A percentile compares a stretch with the other conserved stretches of the same genome.
Conservation (phyloP, 2,797 vertebrate genomes). For the Chanos chanos region DNA sequence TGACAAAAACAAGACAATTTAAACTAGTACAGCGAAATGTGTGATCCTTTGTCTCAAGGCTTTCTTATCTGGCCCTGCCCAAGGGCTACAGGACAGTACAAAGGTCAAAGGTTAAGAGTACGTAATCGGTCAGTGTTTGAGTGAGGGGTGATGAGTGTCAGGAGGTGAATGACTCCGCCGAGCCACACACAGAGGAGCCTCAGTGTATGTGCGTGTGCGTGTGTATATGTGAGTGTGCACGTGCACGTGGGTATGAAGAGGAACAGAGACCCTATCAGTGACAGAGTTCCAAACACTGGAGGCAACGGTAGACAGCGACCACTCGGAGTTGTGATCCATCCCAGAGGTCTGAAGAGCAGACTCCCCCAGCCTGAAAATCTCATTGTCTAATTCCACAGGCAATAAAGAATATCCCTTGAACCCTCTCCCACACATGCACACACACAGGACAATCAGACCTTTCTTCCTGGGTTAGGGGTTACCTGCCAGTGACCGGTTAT, state of each 20-base stretch:
- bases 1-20: slow-evolving; percentile 48
- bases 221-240: slow-evolving; percentile 16
- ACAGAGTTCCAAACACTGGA: slow-evolving; percentile 1
- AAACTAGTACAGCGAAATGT: not conserved
- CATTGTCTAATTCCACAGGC: not conserved
- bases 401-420: not conserved
- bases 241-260: slow-evolving; percentile 9
- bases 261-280: slow-evolving; percentile 48
- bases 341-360: not conserved
- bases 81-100: slow-evolving; percentile 50
- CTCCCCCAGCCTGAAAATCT: not conserved
- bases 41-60: slow-evolving; percentile 12
- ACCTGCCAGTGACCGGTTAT: slow-evolving; percentile 64
- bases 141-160: slow-evolving; percentile 55
- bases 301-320: slow-evolving; percentile 46
- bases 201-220: slow-evolving; percentile 4
- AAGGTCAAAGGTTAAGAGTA: slow-evolving; percentile 64
- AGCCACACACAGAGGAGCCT: slow-evolving; percentile 16
- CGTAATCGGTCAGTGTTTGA: slow-evolving; percentile 57
- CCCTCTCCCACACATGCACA: not conserved
- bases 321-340: slow-evolving; percentile 46
- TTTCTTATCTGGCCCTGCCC: slow-evolving; percentile 19
- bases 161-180: slow-evolving; percentile 30
- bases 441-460: slow-evolving; percentile 49
- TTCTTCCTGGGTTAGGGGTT: slow-evolving; percentile 56